A percentile compares a stretch with the other conserved stretches of the same genome.
These are phyloP conservation scores for Phylloscopus trochilus DNA, from an alignment of 2,113 vertebrate species.

Conservation along the genomic window DNA sequence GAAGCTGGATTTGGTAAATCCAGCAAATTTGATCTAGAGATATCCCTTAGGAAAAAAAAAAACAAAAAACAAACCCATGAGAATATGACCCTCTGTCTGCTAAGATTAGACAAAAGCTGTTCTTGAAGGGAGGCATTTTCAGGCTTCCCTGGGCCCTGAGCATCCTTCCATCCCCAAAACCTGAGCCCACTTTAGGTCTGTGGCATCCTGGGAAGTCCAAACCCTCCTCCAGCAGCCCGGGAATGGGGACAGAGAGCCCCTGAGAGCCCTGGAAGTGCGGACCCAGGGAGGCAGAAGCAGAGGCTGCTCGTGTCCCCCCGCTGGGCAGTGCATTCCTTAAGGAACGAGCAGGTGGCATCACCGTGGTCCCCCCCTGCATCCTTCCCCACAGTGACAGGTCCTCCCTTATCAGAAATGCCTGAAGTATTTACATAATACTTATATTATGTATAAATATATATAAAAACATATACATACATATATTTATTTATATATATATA, in stretches of 20 bases:
- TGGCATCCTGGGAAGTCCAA: neutral
- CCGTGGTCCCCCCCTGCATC: neutral
- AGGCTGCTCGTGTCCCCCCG: neutral
- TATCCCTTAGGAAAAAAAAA: neutral
- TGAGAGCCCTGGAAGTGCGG: neutral
- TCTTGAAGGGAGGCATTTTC: neutral
- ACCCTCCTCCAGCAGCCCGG: neutral
- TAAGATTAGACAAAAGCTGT: neutral
- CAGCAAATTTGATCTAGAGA: neutral
- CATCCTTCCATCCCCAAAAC: accelerated
- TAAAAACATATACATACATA: too few relatives aligned
- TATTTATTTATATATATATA: too few relatives aligned
- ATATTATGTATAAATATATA: too few relatives aligned
- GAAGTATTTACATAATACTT: too few relatives aligned
- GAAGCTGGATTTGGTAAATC: neutral
- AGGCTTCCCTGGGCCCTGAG: neutral
- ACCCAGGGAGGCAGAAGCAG: neutral
- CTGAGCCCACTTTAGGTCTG: neutral
- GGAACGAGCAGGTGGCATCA: neutral
- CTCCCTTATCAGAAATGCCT: neutral
- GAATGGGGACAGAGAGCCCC: neutral
- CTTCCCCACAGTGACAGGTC: accelerated
- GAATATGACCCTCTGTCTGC: too few relatives aligned
- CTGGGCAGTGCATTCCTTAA: accelerated
- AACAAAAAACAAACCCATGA: too few relatives aligned